Base-by-base conservation (phyloP, 2,797 vertebrate species). In the Heterohyrax brucei region DNA sequence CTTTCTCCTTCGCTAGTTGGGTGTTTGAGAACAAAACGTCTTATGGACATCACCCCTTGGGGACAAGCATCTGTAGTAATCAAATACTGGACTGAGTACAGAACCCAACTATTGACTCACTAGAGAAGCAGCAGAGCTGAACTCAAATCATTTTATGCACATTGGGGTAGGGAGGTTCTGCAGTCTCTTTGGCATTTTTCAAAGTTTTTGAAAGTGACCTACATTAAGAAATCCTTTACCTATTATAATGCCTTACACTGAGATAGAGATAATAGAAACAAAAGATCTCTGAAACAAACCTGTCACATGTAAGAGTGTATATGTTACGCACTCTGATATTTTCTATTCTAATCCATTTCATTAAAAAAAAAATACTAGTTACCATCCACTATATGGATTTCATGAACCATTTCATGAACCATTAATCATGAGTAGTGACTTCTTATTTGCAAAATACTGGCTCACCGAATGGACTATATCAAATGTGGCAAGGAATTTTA, bases 401-500 rank as follows among this genome's bases (percentile, higher is more conserved):
- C 13, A 19, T 76, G 33, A 39, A 39, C 39, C 39, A 39, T 39
- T 39, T 39, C 39, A 39, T 39, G 39, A 39, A 39, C 39, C 39
- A 39, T 39, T 39, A 39, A 39, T 39, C 39, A 28, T 78, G 87
- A 66, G 62, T 87, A 56, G 3, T 5, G 13, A 78, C 9, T 83
- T 93, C 19, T 95, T 95, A 18, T 95, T 95, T 82, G 13, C n/a
- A 87, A 92, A 94, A 62, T 44, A 66, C 6, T 91, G n/a, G 53
- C 21, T 78, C 80, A 30, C 14, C 48, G 26, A 0, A 64, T 46
- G 16, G 28, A 85, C 68, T 64, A 2, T 70, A 50, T 72, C 95
- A 48, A 66, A 64, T 1, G 33, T 78, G 30, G 75, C 22, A 81
- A 87, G 48, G 53, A 91, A 78, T 91, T 82, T n/a, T 73, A 44